Conservation (phyloP, 2,888 invertebrate species). For the Cheiracanthium punctorium region DNA sequence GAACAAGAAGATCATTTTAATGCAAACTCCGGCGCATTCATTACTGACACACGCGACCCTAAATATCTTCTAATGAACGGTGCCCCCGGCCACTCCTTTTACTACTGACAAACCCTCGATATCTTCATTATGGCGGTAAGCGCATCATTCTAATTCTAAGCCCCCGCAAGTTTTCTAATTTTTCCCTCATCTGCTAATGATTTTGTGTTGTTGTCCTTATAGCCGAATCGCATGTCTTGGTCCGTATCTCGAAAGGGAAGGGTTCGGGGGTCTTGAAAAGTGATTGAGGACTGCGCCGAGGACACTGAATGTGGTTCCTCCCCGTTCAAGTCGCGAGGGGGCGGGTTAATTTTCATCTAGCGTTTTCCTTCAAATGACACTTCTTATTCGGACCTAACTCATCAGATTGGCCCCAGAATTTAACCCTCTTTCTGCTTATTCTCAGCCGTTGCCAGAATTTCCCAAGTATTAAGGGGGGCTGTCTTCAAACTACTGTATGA, state of each 20-base stretch:
- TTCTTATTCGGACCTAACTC: conserved; percentile 61
- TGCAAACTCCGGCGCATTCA: not conserved
- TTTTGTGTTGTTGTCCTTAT: conserved; percentile 68
- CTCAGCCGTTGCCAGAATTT: conserved; percentile 34
- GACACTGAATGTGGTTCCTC: conserved; percentile 52
- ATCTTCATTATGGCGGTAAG: conserved; percentile 48
- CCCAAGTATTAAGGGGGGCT: conserved; percentile 30
- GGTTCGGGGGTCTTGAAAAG: conserved; percentile 44
- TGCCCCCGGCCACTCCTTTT: conserved; percentile 38
- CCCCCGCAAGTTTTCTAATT: conserved; percentile 51
- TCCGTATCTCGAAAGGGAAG: conserved; percentile 62
- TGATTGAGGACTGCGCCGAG: conserved; percentile 64
- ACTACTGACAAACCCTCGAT: conserved; percentile 17
- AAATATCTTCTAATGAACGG: conserved; percentile 62
- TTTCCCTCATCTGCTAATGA: conserved; percentile 63
- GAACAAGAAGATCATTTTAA: conserved; percentile 11
- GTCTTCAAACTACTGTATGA: conserved; percentile 3
- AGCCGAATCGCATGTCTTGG: conserved; percentile 58
- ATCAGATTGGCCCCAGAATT: conserved; percentile 47
- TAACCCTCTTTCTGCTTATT: conserved; percentile 58
- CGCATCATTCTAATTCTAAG: conserved; percentile 41
- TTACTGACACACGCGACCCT: conserved; percentile 32
- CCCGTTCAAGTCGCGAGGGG: conserved; percentile 57
- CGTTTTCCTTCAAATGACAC: conserved; percentile 65
- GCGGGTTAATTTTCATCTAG: conserved; percentile 69